These are phyloP conservation scores for Cheilosia impressa DNA, from an alignment of 2,888 invertebrate genomes.

Conservation along the genomic window DNA sequence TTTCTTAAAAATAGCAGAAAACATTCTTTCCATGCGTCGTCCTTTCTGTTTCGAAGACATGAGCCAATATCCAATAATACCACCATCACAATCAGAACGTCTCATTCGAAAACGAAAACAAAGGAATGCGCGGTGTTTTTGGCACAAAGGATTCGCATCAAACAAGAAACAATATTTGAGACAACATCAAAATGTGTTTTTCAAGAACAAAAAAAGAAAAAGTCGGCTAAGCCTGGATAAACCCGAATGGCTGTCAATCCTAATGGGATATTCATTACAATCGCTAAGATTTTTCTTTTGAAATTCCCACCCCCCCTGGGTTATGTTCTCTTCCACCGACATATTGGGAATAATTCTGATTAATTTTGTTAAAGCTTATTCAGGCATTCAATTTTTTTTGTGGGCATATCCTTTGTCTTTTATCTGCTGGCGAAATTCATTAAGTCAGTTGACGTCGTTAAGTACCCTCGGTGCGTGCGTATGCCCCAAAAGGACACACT, in stretches of 20 bases:
- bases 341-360: slow-evolving; percentile 37
- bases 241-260: slow-evolving; percentile 23
- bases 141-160: too few relatives aligned
- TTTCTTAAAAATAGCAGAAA: too few relatives aligned
- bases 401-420: not conserved
- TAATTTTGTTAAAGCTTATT: slow-evolving; percentile 7
- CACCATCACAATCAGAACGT: too few relatives aligned
- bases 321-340: not conserved
- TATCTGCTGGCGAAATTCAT: slow-evolving; percentile 52
- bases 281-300: slow-evolving; percentile 1
- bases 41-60: too few relatives aligned
- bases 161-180: not conserved
- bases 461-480: slow-evolving; percentile 41
- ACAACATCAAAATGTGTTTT: not conserved
- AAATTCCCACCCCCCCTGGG: not conserved
- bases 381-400: slow-evolving; percentile 9
- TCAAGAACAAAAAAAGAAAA: not conserved
- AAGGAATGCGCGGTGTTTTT: too few relatives aligned
- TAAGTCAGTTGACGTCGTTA: slow-evolving; percentile 58
- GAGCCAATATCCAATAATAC: too few relatives aligned
- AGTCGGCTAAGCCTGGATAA: not conserved
- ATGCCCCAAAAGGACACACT: slow-evolving; percentile 16
- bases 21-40: too few relatives aligned
- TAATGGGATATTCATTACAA: slow-evolving; percentile 57
- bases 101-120: too few relatives aligned